phyloP scores from a whole-genome alignment of 2,113 vertebrate genomes.

The Alexandromys fortis region DNA sequence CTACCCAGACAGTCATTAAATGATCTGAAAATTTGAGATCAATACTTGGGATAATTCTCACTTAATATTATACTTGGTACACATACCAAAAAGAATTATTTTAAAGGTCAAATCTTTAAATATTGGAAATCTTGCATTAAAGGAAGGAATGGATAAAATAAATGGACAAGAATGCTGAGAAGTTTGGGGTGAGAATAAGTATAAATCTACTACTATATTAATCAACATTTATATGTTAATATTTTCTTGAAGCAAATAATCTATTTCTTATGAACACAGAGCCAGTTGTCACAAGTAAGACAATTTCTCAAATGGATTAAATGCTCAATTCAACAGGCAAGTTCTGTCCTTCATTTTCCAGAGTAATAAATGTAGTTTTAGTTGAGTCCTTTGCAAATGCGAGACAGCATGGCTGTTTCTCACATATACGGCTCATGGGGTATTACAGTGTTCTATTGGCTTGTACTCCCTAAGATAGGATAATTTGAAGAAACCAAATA shows the following conservation, averaged over 20 bases:
- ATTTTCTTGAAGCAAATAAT: neutral
- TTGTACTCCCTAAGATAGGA: too few relatives aligned
- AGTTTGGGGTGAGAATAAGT: neutral
- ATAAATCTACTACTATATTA: neutral
- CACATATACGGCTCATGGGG: neutral
- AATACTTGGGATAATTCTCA: neutral
- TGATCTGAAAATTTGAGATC: neutral
- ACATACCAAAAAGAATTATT: neutral
- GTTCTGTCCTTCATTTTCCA: neutral
- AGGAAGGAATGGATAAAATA: neutral
- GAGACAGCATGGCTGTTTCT: neutral
- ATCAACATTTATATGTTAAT: neutral
- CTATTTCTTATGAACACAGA: neutral
- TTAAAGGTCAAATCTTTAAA: neutral
- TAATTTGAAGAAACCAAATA: too few relatives aligned
- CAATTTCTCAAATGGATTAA: conserved; percentile 12
- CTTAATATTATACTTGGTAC: neutral
- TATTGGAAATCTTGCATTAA: neutral
- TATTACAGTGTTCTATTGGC: neutral
- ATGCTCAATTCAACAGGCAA: neutral
- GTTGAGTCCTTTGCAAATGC: conserved; percentile 36
- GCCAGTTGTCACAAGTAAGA: neutral
- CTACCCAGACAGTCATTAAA: neutral
- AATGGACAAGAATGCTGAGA: neutral
- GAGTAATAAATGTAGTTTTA: neutral